Base-by-base conservation (phyloP, 2,888 invertebrate species). In the Leptothorax acervorum region DNA sequence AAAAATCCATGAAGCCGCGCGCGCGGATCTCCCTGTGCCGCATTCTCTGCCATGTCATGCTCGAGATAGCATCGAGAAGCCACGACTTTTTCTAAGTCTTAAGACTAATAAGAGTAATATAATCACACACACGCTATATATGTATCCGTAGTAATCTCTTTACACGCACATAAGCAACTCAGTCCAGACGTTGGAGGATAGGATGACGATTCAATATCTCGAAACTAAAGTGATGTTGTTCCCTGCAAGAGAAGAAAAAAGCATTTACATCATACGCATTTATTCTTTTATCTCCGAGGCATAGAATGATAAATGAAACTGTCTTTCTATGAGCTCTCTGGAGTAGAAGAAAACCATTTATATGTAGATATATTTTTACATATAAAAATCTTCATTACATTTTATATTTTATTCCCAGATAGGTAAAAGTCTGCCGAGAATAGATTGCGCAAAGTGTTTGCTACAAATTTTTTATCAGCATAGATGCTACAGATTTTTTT, bases 51-150 rank as follows among this genome's bases (percentile, higher is more conserved):
- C 78, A 70, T 55, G 55, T 68, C n/a, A 57, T 9, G 18, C 78
- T 78, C 78, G 78, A 57, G 31, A 68, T 78, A 57, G 45, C 23
- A 57, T 78, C 78, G 70, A 78, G 78, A 70, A 78, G 78, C 78
- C 78, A 78, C 68, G 79, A 83, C 39, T 57, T 84, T 68, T 82
- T 82, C 82, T 66, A 75, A 82, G 82, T 84, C 84, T 60, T 74
- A 84, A 68, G 74, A 82, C 84, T 82, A 78, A 78, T 78, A 78
- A 83, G 82, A 75, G 48, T 88, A 86, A 85, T 76, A 57, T 78
- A 84, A 75, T 70, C 39, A 83, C 23, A 23, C 23, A 23, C 23
- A 23, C 45, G 53, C 60, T 82, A 35, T 82, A 78, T 76, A 57
- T 53, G 57, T 82, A 83, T 62, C 75, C 53, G 28, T 82, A 83